Conservation (phyloP, 2,797 vertebrate species). For the Sebastes hopkinsi region DNA sequence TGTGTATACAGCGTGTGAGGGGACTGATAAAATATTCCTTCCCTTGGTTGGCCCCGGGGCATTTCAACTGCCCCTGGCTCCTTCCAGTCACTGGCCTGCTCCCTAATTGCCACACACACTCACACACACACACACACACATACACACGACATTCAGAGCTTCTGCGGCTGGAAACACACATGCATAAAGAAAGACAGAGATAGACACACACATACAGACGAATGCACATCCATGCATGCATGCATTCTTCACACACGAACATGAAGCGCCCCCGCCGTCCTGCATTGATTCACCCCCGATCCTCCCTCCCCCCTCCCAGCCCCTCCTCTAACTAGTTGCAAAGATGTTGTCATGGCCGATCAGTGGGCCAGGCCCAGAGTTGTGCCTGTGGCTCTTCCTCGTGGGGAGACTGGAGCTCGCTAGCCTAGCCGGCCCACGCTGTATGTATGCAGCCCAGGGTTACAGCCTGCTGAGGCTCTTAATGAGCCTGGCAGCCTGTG, state of each 20-base stretch:
- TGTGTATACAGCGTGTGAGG: conserved; percentile 76
- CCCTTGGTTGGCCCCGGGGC: conserved; percentile 92
- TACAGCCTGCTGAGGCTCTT: conserved; percentile 89
- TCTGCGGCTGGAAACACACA: conserved; percentile 88
- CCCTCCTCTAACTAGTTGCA: conserved; percentile 88
- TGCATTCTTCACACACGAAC: conserved; percentile 66
- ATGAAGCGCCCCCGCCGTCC: conserved; percentile 51
- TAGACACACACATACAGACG: conserved; percentile 61
- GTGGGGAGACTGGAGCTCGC: conserved; percentile 58
- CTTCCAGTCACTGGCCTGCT: conserved; percentile 95
- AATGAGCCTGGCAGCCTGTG: conserved; percentile 97
- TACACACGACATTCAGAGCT: conserved; percentile 82
- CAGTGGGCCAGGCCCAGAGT: conserved; percentile 91
- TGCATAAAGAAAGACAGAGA: conserved; percentile 65
- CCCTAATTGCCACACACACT: conserved; percentile 96
- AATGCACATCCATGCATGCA: conserved; percentile 77
- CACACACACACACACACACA: conserved; percentile 70
- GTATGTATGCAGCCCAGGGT: conserved; percentile 79
- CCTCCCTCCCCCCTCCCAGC: conserved; percentile 10
- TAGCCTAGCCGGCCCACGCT: conserved; percentile 81
- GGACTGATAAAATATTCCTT: conserved; percentile 82
- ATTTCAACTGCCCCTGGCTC: conserved; percentile 94
- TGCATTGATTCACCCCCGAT: conserved; percentile 69
- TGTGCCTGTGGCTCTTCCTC: conserved; percentile 94
- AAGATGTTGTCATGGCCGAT: conserved; percentile 98